Percentiles rank a stretch among this genome's conserved stretches.
phyloP scores from a whole-genome alignment of 2,113 vertebrate species.

The Scortum barcoo region DNA sequence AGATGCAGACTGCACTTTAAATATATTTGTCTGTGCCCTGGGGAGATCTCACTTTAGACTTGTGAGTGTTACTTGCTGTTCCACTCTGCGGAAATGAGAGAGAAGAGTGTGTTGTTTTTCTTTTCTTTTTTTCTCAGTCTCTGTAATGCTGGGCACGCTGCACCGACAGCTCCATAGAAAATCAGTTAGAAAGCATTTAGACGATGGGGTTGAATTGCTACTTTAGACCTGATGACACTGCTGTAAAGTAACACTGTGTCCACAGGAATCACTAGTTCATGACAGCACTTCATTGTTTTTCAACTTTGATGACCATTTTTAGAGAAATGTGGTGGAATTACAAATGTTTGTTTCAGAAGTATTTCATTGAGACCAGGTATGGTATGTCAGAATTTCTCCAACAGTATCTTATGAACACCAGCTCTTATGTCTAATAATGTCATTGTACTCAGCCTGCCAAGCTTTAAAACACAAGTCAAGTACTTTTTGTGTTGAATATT shows the following conservation, averaged over 20 bases:
- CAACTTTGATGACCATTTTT: neutral
- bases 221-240: neutral
- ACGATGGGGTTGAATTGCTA: constrained; percentile 3
- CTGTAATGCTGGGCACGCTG: constrained; percentile 3
- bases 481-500: too few relatives aligned
- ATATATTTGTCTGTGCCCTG: constrained; percentile 9
- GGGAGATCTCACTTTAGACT: constrained; percentile 12
- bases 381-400: neutral
- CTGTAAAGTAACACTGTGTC: neutral
- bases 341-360: neutral
- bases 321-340: neutral
- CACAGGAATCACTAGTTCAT: neutral
- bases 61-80: constrained; percentile 21
- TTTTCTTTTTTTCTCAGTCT: constrained; percentile 15
- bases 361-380: neutral
- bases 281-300: neutral
- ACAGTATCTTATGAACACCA: neutral
- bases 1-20: neutral
- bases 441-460: neutral
- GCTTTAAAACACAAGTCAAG: neutral
- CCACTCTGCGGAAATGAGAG: constrained; percentile 11
- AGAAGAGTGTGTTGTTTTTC: neutral
- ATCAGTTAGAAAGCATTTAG: constrained; percentile 31
- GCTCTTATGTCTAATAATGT: neutral
- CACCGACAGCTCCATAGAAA: constrained; percentile 20